Evolutionary conservation across 2,797 vertebrate genomes (phyloP).

Genomic region (Malacoraja senta): DNA sequence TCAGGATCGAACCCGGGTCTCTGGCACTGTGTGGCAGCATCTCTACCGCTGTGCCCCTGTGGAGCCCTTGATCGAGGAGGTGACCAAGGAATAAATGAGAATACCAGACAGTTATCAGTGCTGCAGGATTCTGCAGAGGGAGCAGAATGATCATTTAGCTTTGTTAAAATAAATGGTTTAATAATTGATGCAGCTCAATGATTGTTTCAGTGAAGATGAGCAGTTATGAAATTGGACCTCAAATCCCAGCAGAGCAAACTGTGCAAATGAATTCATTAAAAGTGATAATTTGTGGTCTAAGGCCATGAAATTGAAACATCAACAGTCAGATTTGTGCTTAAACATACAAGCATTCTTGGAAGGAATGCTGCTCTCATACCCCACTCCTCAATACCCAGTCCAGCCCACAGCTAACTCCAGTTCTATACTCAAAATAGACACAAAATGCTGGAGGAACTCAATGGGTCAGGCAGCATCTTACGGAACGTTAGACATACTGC

Average conservation of each 20-base stretch:
- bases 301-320: background rate
- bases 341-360: background rate
- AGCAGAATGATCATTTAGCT: background rate
- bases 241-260: background rate
- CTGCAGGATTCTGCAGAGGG: background rate
- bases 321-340: too few relatives aligned
- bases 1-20: too few relatives aligned
- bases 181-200: background rate
- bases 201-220: background rate
- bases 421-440: too few relatives aligned
- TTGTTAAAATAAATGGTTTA: background rate
- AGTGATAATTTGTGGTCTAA: background rate
- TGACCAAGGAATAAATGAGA: background rate
- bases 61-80: background rate
- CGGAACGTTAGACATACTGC: too few relatives aligned
- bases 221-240: background rate
- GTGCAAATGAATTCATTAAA: background rate
- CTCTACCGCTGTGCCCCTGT: too few relatives aligned
- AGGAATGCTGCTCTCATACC: background rate
- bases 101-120: background rate
- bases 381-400: background rate
- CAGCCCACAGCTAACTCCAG: background rate
- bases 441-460: too few relatives aligned
- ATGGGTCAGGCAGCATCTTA: too few relatives aligned
- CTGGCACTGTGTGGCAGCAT: too few relatives aligned